Base-by-base conservation (phyloP, 2,113 vertebrate species). In the Sceloporus undulatus region DNA sequence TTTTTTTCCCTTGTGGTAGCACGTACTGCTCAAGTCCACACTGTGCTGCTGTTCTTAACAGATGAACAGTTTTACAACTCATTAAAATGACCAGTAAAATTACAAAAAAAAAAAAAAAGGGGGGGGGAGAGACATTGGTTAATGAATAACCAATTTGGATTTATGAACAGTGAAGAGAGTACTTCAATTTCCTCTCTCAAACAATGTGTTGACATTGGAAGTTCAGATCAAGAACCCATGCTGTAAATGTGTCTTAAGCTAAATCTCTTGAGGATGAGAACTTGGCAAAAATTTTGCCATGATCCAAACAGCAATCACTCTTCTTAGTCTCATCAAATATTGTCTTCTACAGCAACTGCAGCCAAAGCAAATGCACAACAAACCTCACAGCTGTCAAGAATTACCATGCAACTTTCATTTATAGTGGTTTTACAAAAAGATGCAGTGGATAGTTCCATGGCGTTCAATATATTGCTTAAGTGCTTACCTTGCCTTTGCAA, bases 111-210 rank as follows among this genome's bases (percentile, higher is more conserved):
- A 34, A 34, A 34, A n/a, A n/a, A n/a, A n/a, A n/a, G n/a, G n/a
- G 34, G 34, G 34, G 34, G 34, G 25, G 21, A 70, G 48, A n/a
- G 16, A 70, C 82, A 10, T 86, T 94, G 70, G 82, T 95, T 93
- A 95, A 95, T 94, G 4, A 95, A 73, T 95, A 94, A 95, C 92
- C 85, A 92, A 89, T 77, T 9, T 84, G 82, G 87, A 94, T 94
- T 94, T 94, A 94, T 91, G 85, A 89, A 89, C 87, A 79, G 90
- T 71, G 71, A 90, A 78, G 79, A 79, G 89, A 92, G 91, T 93
- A 89, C 65, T 92, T 94, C 92, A 94, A 92, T 95, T 96, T 96
- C 94, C 94, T 92, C 62, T 23, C 59, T 92, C 82, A 88, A 40
- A 82, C 23, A 59, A 0, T 34, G 68, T 92, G 91, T 88, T 93